Percentiles rank a stretch among this genome's conserved stretches.
These are phyloP conservation scores for Panzeria rudis DNA, from an alignment of 2,888 invertebrate species.

Conservation along the genomic window DNA sequence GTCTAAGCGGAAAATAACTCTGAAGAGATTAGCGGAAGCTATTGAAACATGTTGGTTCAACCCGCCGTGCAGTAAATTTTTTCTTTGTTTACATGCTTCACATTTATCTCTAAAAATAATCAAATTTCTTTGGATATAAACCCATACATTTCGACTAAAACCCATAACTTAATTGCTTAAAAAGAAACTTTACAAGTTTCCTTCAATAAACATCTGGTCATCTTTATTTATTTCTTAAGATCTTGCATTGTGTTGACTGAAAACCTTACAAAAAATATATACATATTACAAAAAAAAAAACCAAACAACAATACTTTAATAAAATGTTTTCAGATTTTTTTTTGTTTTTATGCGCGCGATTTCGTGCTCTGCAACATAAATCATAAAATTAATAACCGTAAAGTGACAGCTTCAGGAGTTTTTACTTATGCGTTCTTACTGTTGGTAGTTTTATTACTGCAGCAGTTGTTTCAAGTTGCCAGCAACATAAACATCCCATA, in stretches of 20 bases:
- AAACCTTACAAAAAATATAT: slow-evolving; percentile 50
- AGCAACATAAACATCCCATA: slow-evolving; percentile 35
- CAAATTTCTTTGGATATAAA: too few relatives aligned
- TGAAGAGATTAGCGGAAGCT: too few relatives aligned
- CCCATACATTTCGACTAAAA: too few relatives aligned
- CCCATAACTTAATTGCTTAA: too few relatives aligned
- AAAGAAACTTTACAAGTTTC: not conserved
- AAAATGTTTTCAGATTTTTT: slow-evolving; percentile 40
- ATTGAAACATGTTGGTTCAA: too few relatives aligned
- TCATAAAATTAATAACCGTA: slow-evolving; percentile 83
- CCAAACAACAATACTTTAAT: slow-evolving; percentile 59
- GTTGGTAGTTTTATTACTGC: slow-evolving; percentile 52
- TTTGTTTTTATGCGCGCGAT: slow-evolving; percentile 70
- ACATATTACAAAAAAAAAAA: slow-evolving; percentile 28
- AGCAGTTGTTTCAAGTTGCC: slow-evolving; percentile 54
- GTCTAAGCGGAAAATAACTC: too few relatives aligned
- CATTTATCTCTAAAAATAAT: too few relatives aligned
- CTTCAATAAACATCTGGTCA: slow-evolving; percentile 40
- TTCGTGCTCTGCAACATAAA: slow-evolving; percentile 81
- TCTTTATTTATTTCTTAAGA: slow-evolving; percentile 28
- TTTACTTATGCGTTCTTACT: slow-evolving; percentile 56
- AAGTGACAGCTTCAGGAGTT: slow-evolving; percentile 80
- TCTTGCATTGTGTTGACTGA: slow-evolving; percentile 40
- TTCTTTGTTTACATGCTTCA: too few relatives aligned
- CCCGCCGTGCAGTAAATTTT: too few relatives aligned